Base-by-base conservation (phyloP, 35 echinoderm and acorn worm genomes). In the Stichopus chloronotus region DNA sequence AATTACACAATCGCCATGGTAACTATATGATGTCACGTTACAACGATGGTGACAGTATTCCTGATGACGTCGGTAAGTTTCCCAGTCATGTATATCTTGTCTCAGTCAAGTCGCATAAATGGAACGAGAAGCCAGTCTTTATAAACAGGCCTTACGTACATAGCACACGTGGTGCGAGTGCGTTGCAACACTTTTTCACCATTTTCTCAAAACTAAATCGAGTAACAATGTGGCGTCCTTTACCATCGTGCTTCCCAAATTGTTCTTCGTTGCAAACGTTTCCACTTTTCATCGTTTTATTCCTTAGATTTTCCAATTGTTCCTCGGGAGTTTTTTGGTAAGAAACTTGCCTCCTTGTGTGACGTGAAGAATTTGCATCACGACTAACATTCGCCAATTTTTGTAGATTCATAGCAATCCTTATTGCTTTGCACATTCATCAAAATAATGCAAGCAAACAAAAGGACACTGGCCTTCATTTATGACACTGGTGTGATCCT, bases 31-130 rank as follows among this genome's bases (percentile, higher is more conserved):
- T 96, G 92, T 86, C 94, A 92, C 55, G 93, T 72, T 56, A 96
- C 91, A 92, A 87, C 4, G 92, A 94, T 59, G 95, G 60, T 21
- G 95, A 94, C 10, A 94, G 91, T 52, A 88, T 94, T 65, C 95
- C 95, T 24, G 95, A 96, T 84, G 95, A 96, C 87, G 95, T 92
- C 68, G 95, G 95, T 96, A 92, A 76, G 92, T 85, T 20, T 9
- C 2, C 12, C n/a, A 43, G 30, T 1, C 30, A 43, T 43, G 30
- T 43, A n/a, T 71, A 71, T 71, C 65, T 11, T n/a, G 65, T 71
- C 9, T 11, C 65, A 71, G 9, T 71, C 65, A n/a, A 71, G 65
- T 71, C 65, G n/a, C 65, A 71, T 71, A n/a, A 71, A n/a, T 71
- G 65, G 65, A 11, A n/a, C n/a, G n/a, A 9, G 65, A 9, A 71